Evolutionary conservation across 2,888 invertebrate genomes (phyloP), one percentile per base, ranked within the genome.

Genomic region (Dicranocentrus wangi): DNA sequence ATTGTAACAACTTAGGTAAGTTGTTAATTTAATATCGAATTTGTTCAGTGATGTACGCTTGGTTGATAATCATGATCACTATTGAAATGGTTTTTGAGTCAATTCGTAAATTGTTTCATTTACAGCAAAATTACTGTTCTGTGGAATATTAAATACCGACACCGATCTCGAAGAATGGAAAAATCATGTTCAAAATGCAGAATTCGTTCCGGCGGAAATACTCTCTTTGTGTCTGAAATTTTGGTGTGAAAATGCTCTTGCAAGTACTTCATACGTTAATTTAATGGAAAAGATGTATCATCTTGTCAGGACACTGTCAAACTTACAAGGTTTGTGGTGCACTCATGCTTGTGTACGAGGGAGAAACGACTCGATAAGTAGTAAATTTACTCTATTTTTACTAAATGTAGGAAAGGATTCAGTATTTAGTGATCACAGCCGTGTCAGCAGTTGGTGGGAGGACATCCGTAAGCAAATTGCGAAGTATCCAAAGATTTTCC

Each of bases 371-470:
- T 60, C 15, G 7, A 21, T 21, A 21, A 32, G 7, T 21, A 43
- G 42, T 43, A 23, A 7, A 8, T 66, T 63, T 21, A 47, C n/a
- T 1, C 19, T 8, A 17, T 51, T 17, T 17, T 17, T 17, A 8
- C 19, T 19, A 3, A 2, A n/a, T 17, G 8, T 21, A 73, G 73
- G 75, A 5, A 66, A 66, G n/a, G 75, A 66, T 13, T 10, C 68
- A 51, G 90, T 92, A 3, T 89, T 90, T 27, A 92, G 92, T 23
- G 92, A 92, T 72, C 93, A 93, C 85, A 93, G 93, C 87, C 91
- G 92, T 83, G 90, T 92, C 23, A 95, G 94, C 0, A 90, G 91
- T 0, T 96, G 95, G 94, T 97, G 97, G 97, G 92, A 92, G 87
- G 90, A 91, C 73, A 92, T 96, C 58, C 91, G 96, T 28, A 92